Conservation (phyloP, 2,797 vertebrate genomes). For the Hephaestus fuliginosus region DNA sequence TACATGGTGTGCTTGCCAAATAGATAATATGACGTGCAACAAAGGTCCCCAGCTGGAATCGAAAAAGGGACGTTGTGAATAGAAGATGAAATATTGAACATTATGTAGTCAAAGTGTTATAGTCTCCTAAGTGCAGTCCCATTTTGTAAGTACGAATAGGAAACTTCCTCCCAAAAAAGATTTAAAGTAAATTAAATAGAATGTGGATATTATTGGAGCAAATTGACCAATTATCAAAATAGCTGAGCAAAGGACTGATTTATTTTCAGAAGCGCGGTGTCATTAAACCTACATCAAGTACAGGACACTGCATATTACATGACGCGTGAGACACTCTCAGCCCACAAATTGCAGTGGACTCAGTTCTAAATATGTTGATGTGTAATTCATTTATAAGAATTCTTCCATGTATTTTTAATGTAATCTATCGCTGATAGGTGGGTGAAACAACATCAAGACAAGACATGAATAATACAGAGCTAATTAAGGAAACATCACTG, state of each 20-base stretch:
- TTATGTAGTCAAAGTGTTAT: background rate
- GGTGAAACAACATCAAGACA: background rate
- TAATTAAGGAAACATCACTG: slow-evolving; percentile 15
- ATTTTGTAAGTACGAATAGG: background rate
- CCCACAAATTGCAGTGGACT: background rate
- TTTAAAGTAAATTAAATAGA: background rate
- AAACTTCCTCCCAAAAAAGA: background rate
- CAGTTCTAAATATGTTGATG: background rate
- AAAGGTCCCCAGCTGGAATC: background rate
- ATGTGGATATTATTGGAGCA: background rate
- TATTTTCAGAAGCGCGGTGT: background rate
- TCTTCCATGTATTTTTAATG: background rate
- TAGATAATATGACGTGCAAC: background rate
- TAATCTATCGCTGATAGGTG: background rate
- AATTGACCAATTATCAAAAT: background rate
- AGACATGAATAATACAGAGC: slow-evolving; percentile 7
- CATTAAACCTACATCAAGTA: background rate
- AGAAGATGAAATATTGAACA: slow-evolving; percentile 1
- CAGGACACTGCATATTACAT: background rate
- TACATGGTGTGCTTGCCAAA: slow-evolving; percentile 2
- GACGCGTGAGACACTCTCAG: background rate
- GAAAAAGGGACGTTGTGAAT: background rate
- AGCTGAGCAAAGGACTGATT: background rate
- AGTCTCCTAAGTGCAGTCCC: background rate
- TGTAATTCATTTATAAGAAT: background rate